These are phyloP conservation scores for Chalcosyrphus nemorum DNA, from an alignment of 2,888 invertebrate species.

Conservation along the genomic window DNA sequence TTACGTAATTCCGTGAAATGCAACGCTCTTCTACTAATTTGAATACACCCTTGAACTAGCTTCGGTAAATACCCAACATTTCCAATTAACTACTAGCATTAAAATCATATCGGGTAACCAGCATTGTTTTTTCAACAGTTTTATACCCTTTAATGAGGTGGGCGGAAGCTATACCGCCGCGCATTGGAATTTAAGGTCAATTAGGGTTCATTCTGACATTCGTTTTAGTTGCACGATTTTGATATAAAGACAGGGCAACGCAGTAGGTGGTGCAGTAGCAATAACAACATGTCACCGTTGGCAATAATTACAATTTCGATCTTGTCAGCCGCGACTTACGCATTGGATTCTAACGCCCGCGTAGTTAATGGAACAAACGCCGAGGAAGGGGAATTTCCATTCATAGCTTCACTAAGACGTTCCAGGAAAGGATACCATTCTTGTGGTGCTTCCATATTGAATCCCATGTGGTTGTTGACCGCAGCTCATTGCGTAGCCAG, in stretches of 20 bases:
- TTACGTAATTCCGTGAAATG: no score
- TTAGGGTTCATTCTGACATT: not conserved
- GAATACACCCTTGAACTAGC: slow-evolving; percentile 32
- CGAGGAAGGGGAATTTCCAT: slow-evolving; percentile 77
- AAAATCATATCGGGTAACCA: slow-evolving; percentile 25
- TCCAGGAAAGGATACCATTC: slow-evolving; percentile 76
- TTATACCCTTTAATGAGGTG: slow-evolving; percentile 30
- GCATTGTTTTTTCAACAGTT: slow-evolving; percentile 31
- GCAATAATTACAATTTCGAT: slow-evolving; percentile 23
- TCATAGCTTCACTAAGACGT: slow-evolving; percentile 77
- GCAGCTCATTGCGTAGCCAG: slow-evolving; percentile 79
- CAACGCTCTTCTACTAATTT: not conserved
- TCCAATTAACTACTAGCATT: slow-evolving; percentile 15
- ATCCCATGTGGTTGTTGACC: slow-evolving; percentile 78
- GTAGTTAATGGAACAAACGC: slow-evolving; percentile 79
- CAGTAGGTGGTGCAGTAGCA: slow-evolving; percentile 11
- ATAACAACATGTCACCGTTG: slow-evolving; percentile 49
- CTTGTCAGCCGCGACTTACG: not conserved
- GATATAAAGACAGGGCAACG: slow-evolving; percentile 14
- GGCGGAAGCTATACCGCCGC: slow-evolving; percentile 43
- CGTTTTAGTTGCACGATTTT: not conserved
- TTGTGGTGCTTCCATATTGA: slow-evolving; percentile 79
- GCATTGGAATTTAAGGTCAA: not conserved
- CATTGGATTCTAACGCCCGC: slow-evolving; percentile 43
- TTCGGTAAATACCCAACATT: slow-evolving; percentile 34